Evolutionary conservation across 2,888 invertebrate genomes (phyloP), one percentile per base, ranked within the genome.

Genomic region (Agrochola circellaris): DNA sequence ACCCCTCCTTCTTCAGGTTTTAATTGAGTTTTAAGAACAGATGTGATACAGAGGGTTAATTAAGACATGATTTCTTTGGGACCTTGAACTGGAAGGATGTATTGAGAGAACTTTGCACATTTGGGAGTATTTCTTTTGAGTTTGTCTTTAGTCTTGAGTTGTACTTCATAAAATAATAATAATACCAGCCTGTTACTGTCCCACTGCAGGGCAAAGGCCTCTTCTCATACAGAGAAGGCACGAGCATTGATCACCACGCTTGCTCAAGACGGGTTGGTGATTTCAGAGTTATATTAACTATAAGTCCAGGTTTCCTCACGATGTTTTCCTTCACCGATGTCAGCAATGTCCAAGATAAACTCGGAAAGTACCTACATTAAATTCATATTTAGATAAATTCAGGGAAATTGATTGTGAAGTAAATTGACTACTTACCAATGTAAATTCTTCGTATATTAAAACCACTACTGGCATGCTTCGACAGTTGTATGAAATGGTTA

Each of bases 1-100:
- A 77, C 15, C 45, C n/a, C 20, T n/a, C 17, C 30, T 30, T 68
- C 38, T 58, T 64, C 72, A 71, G 23, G 51, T 58, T 58, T 38
- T 79, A 79, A 56, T 54, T 54, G 26, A 67, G 79, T 76, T 73
- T 81, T 64, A 30, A 62, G 45, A 38, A 30, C 38, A 54, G 48
- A 38, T 72, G 15, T 26, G 34, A 17, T 23, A 15, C 26, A 20
- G 20, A 54, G 30, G 23, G 20, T 62, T 76, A 38, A 48, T 60
- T 30, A 26, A 48, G 23, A 30, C 42, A n/a, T 61, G 0, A 38
- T 26, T 38, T 20, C 42, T 45, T 30, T 30, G 23, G 42, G 42
- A 5, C 9, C 9, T 42, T 62, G 23, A 20, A 15, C 34, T 51
- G 34, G 8, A 26, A 26, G 20, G 23, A 23, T 60, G 20, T 20